A percentile compares a stretch with the other conserved stretches of the same genome.
These are phyloP conservation scores for Penelope pileata DNA, from an alignment of 2,113 vertebrate species.

Conservation along the genomic window DNA sequence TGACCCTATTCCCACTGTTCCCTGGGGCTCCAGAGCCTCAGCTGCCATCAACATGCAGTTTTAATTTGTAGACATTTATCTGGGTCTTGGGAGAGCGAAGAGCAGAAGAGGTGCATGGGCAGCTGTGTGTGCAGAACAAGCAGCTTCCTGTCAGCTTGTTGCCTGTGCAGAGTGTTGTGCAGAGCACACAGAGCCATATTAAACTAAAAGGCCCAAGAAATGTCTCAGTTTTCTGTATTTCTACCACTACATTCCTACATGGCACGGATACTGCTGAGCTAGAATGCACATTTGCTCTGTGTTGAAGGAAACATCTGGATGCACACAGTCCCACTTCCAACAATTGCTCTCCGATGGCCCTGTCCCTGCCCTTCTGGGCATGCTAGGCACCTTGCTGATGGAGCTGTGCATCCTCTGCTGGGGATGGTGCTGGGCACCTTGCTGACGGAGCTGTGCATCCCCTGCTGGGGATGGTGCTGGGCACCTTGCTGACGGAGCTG, in stretches of 20 bases:
- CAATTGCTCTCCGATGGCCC: not conserved
- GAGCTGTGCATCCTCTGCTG: too few species aligned
- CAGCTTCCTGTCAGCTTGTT: not conserved
- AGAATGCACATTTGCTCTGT: fast-evolving
- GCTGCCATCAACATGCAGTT: not conserved
- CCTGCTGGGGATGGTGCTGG: too few species aligned
- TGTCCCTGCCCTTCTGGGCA: not conserved
- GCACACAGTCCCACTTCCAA: not conserved
- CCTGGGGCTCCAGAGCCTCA: not conserved
- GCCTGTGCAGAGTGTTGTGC: not conserved
- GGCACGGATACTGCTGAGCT: fast-evolving
- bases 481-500: too few species aligned
- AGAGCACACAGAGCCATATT: not conserved
- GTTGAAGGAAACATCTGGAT: fast-evolving
- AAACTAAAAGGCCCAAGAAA: not conserved
- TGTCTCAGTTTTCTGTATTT: not conserved
- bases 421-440: too few species aligned
- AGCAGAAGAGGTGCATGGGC: not conserved
- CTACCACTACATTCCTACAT: not conserved
- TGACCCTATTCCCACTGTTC: constrained; percentile 30
- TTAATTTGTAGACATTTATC: not conserved
- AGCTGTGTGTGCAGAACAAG: not conserved
- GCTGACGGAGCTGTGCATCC: too few species aligned
- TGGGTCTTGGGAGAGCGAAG: not conserved
- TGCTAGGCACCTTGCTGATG: fast-evolving